Evolutionary conservation across 1,140 invertebrate genomes (phyloP), one percentile per base, ranked within the genome.

Genomic region (Acromyrmex heyeri): DNA sequence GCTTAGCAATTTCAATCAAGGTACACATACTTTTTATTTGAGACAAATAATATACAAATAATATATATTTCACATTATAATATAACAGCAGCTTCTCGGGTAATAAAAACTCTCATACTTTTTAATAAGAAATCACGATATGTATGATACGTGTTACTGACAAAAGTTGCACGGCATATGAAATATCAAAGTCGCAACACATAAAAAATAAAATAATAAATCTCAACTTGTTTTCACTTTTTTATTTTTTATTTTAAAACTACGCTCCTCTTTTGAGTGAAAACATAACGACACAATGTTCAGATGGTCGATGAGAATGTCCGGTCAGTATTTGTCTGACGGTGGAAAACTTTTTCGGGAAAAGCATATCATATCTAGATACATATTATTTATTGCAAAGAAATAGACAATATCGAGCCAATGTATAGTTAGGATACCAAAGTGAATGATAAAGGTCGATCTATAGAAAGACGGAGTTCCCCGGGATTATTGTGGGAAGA

Each of bases 401-500:
- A 44, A 76, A 61, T 76, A 76, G n/a, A 61, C 7, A 75, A 75
- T 59, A 75, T 5, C 21, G 8, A 50, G 48, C 3, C 7, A 30
- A 34, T 24, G 10, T 67, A n/a, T 7, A 38, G 7, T 79, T 79
- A 34, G 27, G 27, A 79, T 21, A 34, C 3, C 48, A 18, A 53
- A 79, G 16, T 21, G 34, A 81, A 81, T 30, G 61, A 77, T 53
- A 55, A 67, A 79, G 27, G 12, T 70, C 48, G n/a, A 70, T 57
- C 18, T 12, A 27, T 83, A 34, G 69, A 73, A 75, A 53, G 69
- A 73, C 24, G 55, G 82, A 78, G 82, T 65, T 85, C 16, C 8
- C 21, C 50, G 48, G 18, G 48, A 81, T 70, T 81, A 70, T 81
- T 70, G 64, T 70, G 64, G 50, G 61, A 85, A 85, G 73, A 64